Percentiles rank a stretch among this genome's conserved stretches.
Conservation (phyloP, 2,888 invertebrate genomes). For the Tortrix viridana region DNA sequence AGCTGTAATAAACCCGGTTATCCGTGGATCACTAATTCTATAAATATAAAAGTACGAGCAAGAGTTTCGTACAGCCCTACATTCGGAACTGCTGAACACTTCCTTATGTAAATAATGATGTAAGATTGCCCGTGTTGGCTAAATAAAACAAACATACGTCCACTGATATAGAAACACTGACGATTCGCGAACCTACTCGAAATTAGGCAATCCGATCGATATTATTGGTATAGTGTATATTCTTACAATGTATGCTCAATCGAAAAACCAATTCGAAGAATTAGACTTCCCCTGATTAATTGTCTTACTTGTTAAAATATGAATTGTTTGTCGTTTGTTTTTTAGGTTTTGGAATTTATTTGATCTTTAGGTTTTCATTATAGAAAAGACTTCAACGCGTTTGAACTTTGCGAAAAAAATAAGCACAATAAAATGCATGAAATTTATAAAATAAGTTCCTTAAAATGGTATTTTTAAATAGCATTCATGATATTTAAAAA, state of each 20-base stretch:
- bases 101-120: constrained; percentile 76
- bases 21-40: constrained; percentile 60
- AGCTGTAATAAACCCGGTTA: constrained; percentile 70
- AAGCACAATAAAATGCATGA: neutral
- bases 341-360: no score
- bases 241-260: no score
- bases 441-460: neutral
- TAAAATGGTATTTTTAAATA: no score
- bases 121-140: constrained; percentile 49
- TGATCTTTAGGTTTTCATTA: no score
- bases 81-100: constrained; percentile 57
- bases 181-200: constrained; percentile 20
- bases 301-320: no score
- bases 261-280: no score
- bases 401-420: no score
- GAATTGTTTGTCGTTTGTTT: no score
- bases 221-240: neutral
- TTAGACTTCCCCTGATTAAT: no score
- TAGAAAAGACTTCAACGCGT: no score
- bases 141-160: constrained; percentile 34
- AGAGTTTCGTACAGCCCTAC: constrained; percentile 54
- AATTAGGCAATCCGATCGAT: neutral
- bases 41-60: constrained; percentile 60
- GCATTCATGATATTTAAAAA: no score
- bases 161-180: constrained; percentile 30